These are phyloP conservation scores for Vombatus ursinus DNA, from an alignment of 2,113 vertebrate genomes.

Conservation along the genomic window DNA sequence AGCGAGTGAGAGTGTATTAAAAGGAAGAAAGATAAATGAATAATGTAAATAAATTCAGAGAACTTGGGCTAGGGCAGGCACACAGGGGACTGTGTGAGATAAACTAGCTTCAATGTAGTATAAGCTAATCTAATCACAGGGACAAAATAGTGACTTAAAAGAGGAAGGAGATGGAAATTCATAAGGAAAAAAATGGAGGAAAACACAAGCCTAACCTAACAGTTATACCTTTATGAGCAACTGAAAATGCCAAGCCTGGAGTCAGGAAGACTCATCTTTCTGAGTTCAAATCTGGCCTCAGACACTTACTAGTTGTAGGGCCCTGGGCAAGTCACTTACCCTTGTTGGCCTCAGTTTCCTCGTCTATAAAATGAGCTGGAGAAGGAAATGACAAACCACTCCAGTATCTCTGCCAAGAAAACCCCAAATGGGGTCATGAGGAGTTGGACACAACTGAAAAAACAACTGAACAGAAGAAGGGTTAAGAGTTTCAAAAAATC, in stretches of 20 bases:
- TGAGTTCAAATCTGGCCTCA: too few species aligned
- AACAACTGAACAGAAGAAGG: too few species aligned
- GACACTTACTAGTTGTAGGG: too few species aligned
- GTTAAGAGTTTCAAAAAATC: not conserved
- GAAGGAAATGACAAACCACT: too few species aligned
- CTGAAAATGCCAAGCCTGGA: too few species aligned
- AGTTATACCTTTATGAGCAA: not conserved
- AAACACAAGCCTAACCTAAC: not conserved
- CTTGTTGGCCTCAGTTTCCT: too few species aligned
- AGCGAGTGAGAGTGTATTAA: not conserved
- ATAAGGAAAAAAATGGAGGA: not conserved
- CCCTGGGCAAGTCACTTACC: too few species aligned
- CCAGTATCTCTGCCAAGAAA: too few species aligned
- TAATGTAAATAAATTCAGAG: not conserved
- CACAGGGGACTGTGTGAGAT: not conserved
- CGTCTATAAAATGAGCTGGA: too few species aligned
- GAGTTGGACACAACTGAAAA: too few species aligned
- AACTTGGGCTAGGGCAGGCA: not conserved
- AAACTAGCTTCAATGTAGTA: not conserved
- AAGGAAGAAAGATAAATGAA: not conserved
- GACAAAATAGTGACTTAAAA: not conserved
- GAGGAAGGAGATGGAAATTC: not conserved
- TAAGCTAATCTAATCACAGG: not conserved
- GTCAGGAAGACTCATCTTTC: too few species aligned
- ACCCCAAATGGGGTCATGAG: too few species aligned